phyloP scores from a whole-genome alignment of 2,797 vertebrate genomes.

The Trachops cirrhosus region DNA sequence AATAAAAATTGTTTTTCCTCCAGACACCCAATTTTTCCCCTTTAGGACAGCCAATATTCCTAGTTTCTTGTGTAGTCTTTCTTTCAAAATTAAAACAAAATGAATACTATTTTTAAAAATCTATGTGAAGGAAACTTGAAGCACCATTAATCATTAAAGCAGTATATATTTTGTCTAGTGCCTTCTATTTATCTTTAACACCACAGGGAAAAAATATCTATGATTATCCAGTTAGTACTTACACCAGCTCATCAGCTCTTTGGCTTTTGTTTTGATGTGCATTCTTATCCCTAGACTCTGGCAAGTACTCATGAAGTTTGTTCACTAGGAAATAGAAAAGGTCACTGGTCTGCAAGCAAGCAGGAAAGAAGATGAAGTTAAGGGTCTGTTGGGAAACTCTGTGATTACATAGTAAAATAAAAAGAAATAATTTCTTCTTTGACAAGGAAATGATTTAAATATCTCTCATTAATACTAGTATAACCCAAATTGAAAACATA shows the following conservation, averaged over 20 bases:
- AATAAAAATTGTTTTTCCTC: not conserved
- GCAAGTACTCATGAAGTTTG: slow-evolving; percentile 84
- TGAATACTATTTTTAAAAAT: not conserved
- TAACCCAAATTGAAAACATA: not conserved
- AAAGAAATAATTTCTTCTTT: slow-evolving; percentile 10
- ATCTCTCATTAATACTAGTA: not conserved
- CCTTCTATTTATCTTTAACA: slow-evolving; percentile 13
- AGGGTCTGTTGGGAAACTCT: not conserved
- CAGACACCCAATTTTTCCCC: not conserved
- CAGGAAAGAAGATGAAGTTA: not conserved
- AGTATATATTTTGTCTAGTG: not conserved
- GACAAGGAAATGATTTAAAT: not conserved
- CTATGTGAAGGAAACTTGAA: slow-evolving; percentile 18
- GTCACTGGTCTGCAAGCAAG: slow-evolving; percentile 83
- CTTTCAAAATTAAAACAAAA: slow-evolving; percentile 33
- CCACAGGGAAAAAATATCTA: not conserved
- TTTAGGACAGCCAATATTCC: not conserved
- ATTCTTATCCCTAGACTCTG: slow-evolving; percentile 60
- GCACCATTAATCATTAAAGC: not conserved
- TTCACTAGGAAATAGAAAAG: slow-evolving; percentile 86
- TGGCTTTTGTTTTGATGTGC: slow-evolving; percentile 60
- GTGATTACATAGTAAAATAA: slow-evolving; percentile 20
- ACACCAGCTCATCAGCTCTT: slow-evolving; percentile 85
- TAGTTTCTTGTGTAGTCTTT: not conserved
- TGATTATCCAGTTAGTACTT: slow-evolving; percentile 61